Conservation (phyloP, 2,113 vertebrate genomes). For the Megaptera novaeangliae region DNA sequence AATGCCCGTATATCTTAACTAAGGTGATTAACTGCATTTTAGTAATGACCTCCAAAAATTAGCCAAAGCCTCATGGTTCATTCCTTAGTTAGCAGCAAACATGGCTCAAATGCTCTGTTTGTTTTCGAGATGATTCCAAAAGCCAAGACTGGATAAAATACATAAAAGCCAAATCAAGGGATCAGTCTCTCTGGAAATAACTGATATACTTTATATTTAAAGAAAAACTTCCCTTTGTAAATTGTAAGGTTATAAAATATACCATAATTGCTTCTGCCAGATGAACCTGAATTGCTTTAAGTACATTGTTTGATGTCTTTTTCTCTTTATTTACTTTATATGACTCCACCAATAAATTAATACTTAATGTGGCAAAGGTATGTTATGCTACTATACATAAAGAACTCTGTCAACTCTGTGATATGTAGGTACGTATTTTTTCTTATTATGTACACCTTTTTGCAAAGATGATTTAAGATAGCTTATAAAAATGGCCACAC, state of each 20-base stretch:
- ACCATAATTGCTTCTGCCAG: not conserved
- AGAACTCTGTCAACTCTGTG: not conserved
- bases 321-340: not conserved
- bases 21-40: constrained; percentile 51
- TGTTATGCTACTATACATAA: not conserved
- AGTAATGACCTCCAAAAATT: constrained; percentile 58
- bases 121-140: constrained; percentile 61
- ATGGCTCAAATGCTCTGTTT: constrained; percentile 59
- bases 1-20: constrained; percentile 56
- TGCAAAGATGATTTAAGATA: not conserved
- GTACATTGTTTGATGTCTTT: not conserved
- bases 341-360: not conserved
- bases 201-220: not conserved
- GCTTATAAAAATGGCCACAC: not conserved
- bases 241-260: not conserved
- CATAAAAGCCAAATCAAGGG: constrained; percentile 42
- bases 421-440: not conserved
- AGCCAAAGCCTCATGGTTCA: constrained; percentile 11
- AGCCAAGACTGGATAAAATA: constrained; percentile 3
- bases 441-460: not conserved
- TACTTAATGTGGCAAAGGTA: not conserved
- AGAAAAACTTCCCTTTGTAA: not conserved
- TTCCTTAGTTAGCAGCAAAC: constrained; percentile 49
- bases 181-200: not conserved
- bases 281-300: constrained; percentile 32